These are phyloP conservation scores for Pollenia labialis DNA, from an alignment of 2,888 invertebrate species.

Conservation along the genomic window DNA sequence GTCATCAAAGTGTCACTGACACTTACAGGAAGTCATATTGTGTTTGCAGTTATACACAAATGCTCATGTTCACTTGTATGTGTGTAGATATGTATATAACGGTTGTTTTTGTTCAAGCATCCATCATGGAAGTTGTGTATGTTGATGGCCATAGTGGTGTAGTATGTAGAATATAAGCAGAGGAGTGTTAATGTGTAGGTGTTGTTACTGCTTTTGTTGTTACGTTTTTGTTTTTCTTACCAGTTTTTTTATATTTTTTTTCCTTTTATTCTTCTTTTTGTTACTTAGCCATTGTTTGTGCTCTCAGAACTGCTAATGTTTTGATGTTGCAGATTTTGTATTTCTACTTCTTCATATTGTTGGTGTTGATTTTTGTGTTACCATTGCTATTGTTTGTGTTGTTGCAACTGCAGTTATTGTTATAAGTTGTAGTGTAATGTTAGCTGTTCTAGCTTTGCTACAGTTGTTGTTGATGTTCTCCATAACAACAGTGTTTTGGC, in stretches of 20 bases:
- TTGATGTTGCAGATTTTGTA: slow-evolving; percentile 13
- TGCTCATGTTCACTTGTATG: slow-evolving; percentile 1
- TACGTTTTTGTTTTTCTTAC: background rate
- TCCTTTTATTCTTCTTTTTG: slow-evolving; percentile 11
- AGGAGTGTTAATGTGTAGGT: slow-evolving; percentile 51
- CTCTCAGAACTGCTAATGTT: slow-evolving; percentile 59
- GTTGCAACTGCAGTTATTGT: background rate
- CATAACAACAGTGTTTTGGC: slow-evolving; percentile 66
- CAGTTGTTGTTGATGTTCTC: slow-evolving; percentile 36
- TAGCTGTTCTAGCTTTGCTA: background rate
- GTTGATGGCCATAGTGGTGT: slow-evolving; percentile 22
- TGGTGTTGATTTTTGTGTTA: slow-evolving; percentile 44
- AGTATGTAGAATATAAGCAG: background rate
- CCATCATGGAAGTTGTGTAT: slow-evolving; percentile 32
- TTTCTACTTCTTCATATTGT: slow-evolving; percentile 31
- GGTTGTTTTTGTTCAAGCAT: slow-evolving; percentile 44
- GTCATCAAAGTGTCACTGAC: slow-evolving; percentile 72
- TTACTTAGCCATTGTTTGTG: slow-evolving; percentile 50
- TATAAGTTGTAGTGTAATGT: background rate
- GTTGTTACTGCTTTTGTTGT: slow-evolving; percentile 39
- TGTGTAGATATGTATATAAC: slow-evolving; percentile 10
- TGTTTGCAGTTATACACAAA: slow-evolving; percentile 16
- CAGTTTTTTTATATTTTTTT: background rate
- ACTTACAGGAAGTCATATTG: slow-evolving; percentile 71
- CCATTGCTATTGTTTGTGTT: background rate